phyloP scores from a whole-genome alignment of 2,797 vertebrate species.

The Hafferia zeledoni region DNA sequence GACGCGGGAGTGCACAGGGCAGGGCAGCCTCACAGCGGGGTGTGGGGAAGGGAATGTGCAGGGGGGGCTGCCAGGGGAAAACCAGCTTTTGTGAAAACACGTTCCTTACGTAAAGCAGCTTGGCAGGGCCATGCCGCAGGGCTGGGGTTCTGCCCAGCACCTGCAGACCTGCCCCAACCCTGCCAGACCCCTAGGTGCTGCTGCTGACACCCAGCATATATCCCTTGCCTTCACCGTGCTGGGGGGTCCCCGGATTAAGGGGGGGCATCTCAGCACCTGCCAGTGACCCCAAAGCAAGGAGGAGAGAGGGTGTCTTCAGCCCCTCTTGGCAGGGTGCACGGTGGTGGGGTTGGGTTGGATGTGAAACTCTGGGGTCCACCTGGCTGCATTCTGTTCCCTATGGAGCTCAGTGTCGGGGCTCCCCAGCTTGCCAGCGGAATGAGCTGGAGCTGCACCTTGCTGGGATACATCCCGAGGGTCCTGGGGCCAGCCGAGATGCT shows the following conservation, averaged over 20 bases:
- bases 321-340: not conserved
- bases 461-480: rapidly evolving
- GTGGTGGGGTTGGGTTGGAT: rapidly evolving
- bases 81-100: not conserved
- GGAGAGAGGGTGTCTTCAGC: not conserved
- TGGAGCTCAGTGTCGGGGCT: not conserved
- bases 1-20: not conserved
- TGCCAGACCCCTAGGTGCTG: not conserved
- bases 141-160: rapidly evolving
- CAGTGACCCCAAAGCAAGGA: not conserved
- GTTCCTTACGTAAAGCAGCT: slow-evolving; percentile 8
- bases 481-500: not conserved
- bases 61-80: not conserved
- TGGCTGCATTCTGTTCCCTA: not conserved
- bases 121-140: not conserved
- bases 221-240: not conserved
- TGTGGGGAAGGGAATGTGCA: not conserved
- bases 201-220: not conserved
- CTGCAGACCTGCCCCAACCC: not conserved
- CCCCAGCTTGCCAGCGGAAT: rapidly evolving
- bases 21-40: not conserved
- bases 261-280: rapidly evolving
- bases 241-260: not conserved
- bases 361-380: no score
- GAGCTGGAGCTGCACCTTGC: rapidly evolving